Base-by-base conservation (phyloP, 2,113 vertebrate species). In the Lanius collurio region DNA sequence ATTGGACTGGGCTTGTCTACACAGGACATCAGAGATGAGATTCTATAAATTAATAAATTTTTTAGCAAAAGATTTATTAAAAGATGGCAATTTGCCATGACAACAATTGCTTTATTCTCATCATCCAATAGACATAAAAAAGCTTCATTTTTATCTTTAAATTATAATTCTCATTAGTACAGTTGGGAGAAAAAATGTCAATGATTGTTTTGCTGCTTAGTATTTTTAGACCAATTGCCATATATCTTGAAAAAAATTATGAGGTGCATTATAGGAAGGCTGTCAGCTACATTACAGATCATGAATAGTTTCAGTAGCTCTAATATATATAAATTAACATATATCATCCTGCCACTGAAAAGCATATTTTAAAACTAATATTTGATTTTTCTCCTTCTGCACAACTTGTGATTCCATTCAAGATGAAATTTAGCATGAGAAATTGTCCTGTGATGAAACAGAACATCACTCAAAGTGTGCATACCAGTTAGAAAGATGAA, bases 401-500 rank as follows among this genome's bases (percentile, higher is more conserved):
- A 78, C 33, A 62, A 92, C 47, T 70, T 64, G 47, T 55, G 39
- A 27, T 75, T 97, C 35, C 33, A 76, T 81, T 60, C 33, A 78
- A 70, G 41, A 75, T 37, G 73, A 92, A 97, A 94, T 91, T 75
- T 80, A 93, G 87, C 85, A 93, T 59, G 56, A 91, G 33, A 96
- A 97, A 97, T 88, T 84, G 56, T n/a, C 81, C 82, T 82, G 46
- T 78, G 89, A 92, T 87, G 90, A 94, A 84, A 90, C 17, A 94
- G 83, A 87, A 44, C 46, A 56, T 96, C 55, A 59, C n/a, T 94
- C 90, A 91, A 87, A 88, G 70, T 79, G 56, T 56, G 73, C 67
- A 67, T 27, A 83, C 41, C 52, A 75, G 88, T 93, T 77, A 90
- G 70, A 89, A 95, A 87, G 82, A 89, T 55, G 57, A 94, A 97